Evolutionary conservation across 2,888 invertebrate genomes (phyloP).

Genomic region (Mantis religiosa): DNA sequence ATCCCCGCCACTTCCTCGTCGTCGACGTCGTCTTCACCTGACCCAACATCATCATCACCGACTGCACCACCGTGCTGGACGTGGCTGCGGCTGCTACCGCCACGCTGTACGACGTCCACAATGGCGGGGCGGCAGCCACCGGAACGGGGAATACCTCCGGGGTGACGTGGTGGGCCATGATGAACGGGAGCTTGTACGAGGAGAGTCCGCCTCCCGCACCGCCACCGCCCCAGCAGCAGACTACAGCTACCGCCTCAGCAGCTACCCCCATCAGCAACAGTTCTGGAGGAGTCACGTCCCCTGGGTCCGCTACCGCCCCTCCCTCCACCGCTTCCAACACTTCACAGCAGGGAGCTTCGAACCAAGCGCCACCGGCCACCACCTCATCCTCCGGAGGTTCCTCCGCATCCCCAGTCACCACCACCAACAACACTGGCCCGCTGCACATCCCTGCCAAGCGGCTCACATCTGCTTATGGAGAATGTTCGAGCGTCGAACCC

Average conservation of each 20-base stretch:
- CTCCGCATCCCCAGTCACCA: conserved; percentile 26
- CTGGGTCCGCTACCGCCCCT: conserved; percentile 39
- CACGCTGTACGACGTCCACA: conserved; percentile 27
- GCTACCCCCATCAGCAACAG: conserved; percentile 35
- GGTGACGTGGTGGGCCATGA: conserved; percentile 81
- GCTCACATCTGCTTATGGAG: conserved; percentile 51
- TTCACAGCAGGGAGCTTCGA: conserved; percentile 27
- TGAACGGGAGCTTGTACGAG: conserved; percentile 78
- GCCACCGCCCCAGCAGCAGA: conserved; percentile 10
- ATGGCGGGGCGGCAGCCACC: conserved; percentile 46
- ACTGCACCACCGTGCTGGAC: conserved; percentile 23
- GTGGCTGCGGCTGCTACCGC: conserved; percentile 24
- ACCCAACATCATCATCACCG: conserved; percentile 27
- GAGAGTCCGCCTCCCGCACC: conserved; percentile 53
- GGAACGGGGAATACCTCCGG: conserved; percentile 79
- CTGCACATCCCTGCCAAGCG: conserved; percentile 88
- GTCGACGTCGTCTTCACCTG: conserved; percentile 7
- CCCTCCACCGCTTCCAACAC: conserved; percentile 30
- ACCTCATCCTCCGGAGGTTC: conserved; percentile 29
- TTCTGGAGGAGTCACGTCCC: conserved; percentile 11
- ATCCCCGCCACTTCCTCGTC: background rate
- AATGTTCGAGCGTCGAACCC: conserved; percentile 46
- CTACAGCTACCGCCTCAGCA: conserved; percentile 32
- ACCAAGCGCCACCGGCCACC: conserved; percentile 30
- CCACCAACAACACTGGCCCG: conserved; percentile 61